Percentiles rank a stretch among this genome's conserved stretches.
These are phyloP conservation scores for Gorsachius magnificus DNA, from an alignment of 2,797 vertebrate species.

Conservation along the genomic window DNA sequence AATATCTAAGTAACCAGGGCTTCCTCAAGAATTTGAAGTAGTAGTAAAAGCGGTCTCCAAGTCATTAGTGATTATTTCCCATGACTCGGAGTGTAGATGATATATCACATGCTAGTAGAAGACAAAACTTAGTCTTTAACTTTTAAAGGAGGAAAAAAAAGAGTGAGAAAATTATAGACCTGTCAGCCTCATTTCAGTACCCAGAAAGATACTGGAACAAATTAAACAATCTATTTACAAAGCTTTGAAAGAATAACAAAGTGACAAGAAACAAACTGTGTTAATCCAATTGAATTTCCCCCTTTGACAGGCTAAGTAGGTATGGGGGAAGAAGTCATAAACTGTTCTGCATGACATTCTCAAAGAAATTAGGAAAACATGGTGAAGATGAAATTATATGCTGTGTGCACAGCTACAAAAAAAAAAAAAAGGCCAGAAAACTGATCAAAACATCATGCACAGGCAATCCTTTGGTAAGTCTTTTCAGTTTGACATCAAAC, in stretches of 20 bases:
- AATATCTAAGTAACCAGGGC: neutral
- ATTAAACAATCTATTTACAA: neutral
- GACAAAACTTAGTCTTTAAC: neutral
- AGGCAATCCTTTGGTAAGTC: neutral
- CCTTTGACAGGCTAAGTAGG: neutral
- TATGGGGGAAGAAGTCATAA: neutral
- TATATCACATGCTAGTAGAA: neutral
- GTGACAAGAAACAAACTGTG: neutral
- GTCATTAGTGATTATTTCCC: neutral
- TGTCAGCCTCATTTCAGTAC: neutral
- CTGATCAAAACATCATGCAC: neutral
- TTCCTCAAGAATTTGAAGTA: neutral
- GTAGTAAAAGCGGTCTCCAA: neutral
- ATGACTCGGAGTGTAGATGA: neutral
- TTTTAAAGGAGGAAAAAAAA: neutral
- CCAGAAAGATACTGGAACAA: neutral
- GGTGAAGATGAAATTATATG: neutral
- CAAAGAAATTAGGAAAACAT: neutral
- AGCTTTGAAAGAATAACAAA: neutral
- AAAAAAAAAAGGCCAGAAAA: rapidly evolving
- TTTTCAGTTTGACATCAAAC: neutral
- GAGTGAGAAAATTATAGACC: neutral
- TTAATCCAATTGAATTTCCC: neutral
- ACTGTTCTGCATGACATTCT: neutral
- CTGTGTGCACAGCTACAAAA: neutral